Evolutionary conservation across 53 echinoderm and acorn worm genomes (phyloP).

Genomic region (Echinometra lucunter): DNA sequence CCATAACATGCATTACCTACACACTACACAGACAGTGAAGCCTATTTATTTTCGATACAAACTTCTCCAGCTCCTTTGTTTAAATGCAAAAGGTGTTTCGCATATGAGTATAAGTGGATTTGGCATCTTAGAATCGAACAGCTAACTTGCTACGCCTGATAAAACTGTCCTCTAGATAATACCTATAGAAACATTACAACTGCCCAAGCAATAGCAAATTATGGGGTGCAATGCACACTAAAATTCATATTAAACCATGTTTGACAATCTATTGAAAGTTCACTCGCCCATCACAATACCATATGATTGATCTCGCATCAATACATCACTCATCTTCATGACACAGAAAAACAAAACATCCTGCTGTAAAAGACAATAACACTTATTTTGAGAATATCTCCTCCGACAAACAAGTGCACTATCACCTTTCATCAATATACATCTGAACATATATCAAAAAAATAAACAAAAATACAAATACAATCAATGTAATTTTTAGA

Average conservation of each 20-base stretch:
- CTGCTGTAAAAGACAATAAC: background rate
- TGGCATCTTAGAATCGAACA: background rate
- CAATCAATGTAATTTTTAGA: background rate
- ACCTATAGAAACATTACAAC: background rate
- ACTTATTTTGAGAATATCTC: background rate
- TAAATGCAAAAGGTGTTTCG: background rate
- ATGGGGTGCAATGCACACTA: background rate
- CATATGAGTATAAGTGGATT: background rate
- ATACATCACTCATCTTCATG: background rate
- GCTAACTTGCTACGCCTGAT: background rate
- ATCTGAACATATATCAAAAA: background rate
- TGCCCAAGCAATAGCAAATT: background rate
- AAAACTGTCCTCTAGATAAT: background rate
- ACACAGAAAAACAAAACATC: background rate
- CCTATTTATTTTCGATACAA: background rate
- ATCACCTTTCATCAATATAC: background rate
- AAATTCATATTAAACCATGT: background rate
- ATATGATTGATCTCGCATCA: background rate
- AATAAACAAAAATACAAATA: background rate
- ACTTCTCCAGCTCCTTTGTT: background rate
- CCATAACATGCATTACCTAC: background rate
- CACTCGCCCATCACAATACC: background rate
- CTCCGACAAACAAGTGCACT: background rate
- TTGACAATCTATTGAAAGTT: background rate
- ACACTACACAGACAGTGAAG: background rate